Evolutionary conservation across 2,113 vertebrate genomes (phyloP), one percentile per base, ranked within the genome.

Genomic region (Anoura caudifer): DNA sequence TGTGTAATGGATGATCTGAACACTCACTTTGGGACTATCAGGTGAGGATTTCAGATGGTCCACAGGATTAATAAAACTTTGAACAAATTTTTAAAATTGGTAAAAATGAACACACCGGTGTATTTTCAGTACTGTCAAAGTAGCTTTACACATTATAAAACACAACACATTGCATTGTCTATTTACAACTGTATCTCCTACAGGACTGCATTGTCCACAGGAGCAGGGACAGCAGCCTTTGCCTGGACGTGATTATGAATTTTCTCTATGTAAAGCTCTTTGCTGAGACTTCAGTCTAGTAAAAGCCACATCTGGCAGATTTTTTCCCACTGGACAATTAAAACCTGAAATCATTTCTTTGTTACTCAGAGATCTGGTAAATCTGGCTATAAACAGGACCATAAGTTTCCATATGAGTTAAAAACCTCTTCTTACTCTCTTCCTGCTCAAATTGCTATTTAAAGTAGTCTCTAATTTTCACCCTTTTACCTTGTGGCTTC

Each of bases 21-120:
- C 87, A 97, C 96, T 92, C 91, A 79, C 13, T 96, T 82, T 87
- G 65, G 50, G 19, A 90, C 5, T 88, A 84, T 97, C 33, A 76
- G 4, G 1, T 67, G 50, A 92, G 31, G 45, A 70, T 89, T 91
- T 94, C 45, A 91, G 41, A 95, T 86, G 56, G 80, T 83, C 61
- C 33, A 52, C 28, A 52, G 12, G 52, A 94, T 86, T 96, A 94
- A 88, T 82, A 94, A 88, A 94, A 84, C 22, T 92, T 91, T 91
- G n/a, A 91, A 75, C 4, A 43, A 84, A 79, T 61, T 87, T 20
- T 88, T 63, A 91, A 93, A 89, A 67, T 96, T 79, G 43, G 11
- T 43, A 5, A 73, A 86, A 54, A 61, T 89, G 22, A 90, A 89
- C 69, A 75, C 38, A n/a, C 26, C 52, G 14, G n/a, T 65, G 22